phyloP scores from a whole-genome alignment of 2,113 vertebrate species.

The Heptranchias perlo region DNA sequence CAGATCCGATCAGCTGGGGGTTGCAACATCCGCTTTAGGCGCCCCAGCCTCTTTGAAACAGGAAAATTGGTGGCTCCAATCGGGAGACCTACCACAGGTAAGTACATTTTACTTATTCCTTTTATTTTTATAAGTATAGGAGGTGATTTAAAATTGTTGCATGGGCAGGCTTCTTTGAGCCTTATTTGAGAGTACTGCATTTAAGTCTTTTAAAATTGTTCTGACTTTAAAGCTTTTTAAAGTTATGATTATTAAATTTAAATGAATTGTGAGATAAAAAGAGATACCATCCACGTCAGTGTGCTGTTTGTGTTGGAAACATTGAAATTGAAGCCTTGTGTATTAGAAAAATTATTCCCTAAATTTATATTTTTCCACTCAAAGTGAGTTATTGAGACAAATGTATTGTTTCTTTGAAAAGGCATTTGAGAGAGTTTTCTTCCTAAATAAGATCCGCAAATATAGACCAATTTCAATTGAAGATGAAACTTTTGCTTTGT shows the following conservation, averaged over 20 bases:
- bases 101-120: slow-evolving; percentile 5
- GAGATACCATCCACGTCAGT: neutral
- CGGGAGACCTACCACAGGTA: neutral
- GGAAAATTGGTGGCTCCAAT: slow-evolving; percentile 30
- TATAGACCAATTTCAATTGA: neutral
- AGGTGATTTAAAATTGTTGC: neutral
- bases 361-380: neutral
- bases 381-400: neutral
- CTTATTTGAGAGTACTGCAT: neutral
- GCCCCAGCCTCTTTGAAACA: slow-evolving; percentile 23
- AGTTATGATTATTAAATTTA: neutral
- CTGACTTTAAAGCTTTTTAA: neutral
- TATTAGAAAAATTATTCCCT: neutral
- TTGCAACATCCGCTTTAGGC: slow-evolving; percentile 21
- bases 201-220: neutral
- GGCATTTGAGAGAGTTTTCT: neutral
- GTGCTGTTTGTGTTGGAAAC: neutral
- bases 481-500: neutral
- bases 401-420: neutral
- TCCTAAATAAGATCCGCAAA: neutral
- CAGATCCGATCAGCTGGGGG: slow-evolving; percentile 13
- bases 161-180: slow-evolving; percentile 5
- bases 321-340: neutral
- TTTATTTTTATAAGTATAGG: neutral
- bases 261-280: neutral